Base-by-base conservation (phyloP, 2,888 invertebrate species). In the Corythucha ciliata region DNA sequence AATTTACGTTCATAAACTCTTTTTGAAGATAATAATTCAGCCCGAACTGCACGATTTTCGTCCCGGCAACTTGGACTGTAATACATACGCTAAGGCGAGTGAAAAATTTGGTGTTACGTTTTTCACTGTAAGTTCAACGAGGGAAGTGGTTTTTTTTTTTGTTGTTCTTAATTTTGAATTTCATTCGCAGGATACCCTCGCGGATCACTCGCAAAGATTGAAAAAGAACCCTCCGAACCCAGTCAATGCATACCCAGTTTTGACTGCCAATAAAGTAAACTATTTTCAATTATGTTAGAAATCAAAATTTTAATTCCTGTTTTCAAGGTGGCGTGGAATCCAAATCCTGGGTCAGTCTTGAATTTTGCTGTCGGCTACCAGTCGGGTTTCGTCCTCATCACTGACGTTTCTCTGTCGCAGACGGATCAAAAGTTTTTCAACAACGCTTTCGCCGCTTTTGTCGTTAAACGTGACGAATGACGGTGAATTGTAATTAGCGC, bases 281-380 rank as follows among this genome's bases (percentile, higher is more conserved):
- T 21, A 20, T 16, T 4, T 41, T 16, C 2, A 5, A 22, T 3
- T n/a, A n/a, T 21, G 4, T 22, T 10, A 24, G 14, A 12, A 36
- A 12, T 12, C 12, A 36, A 36, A 12, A 16, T 22, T 29, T 16
- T 21, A 25, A 21, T 40, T 8, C 33, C 49, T 20, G 27, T 49
- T 37, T 52, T 57, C 4, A 56, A 69, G 64, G 63, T 72, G 16
- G 62, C 67, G 2, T 73, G 72, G 71, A 73, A 72, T 62, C 70
- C 70, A n/a, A 73, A 73, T 57, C 52, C 64, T 6, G 66, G 67
- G 60, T 69, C 70, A 56, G 69, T 69, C 57, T 59, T 69, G 14
- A 71, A 69, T 69, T 54, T 72, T 1, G 67, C 68, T 21, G 62
- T 62, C 6, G 71, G 70, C 10, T 70, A 69, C 41, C 69, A 72